Percentiles rank a stretch among this genome's conserved stretches.
Evolutionary conservation across 2,888 invertebrate genomes (phyloP).

Genomic region (Dione vanillae): DNA sequence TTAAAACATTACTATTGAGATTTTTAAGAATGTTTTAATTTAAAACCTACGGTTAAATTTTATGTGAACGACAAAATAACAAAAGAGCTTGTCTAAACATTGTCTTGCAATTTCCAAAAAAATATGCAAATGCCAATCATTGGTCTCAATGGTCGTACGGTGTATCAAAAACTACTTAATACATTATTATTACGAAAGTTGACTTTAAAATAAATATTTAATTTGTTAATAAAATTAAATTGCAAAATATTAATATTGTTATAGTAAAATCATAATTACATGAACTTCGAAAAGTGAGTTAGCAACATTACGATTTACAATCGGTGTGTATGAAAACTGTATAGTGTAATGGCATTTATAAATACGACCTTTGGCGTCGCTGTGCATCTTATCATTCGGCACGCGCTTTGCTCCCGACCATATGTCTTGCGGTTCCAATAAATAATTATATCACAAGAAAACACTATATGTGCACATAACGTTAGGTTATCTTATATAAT

Average conservation of each 20-base stretch:
- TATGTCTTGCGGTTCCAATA: conserved; percentile 32
- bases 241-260: background rate
- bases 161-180: background rate
- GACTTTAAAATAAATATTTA: no score
- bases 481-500: background rate
- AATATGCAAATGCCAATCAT: no score
- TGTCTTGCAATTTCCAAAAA: no score
- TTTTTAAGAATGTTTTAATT: background rate
- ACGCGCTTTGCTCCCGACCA: conserved; percentile 40
- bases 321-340: conserved; percentile 8
- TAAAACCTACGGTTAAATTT: background rate
- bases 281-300: background rate
- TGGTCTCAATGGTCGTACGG: background rate
- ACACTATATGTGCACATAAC: conserved; percentile 10
- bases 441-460: conserved; percentile 29
- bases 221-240: no score
- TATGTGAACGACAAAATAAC: no score
- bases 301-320: background rate
- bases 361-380: conserved; percentile 30
- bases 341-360: background rate
- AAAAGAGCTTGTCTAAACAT: no score
- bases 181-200: no score
- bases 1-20: background rate
- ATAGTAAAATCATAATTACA: background rate
- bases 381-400: conserved; percentile 41